Evolutionary conservation across 2,888 invertebrate species (phyloP).

Genomic region (Dione juno): DNA sequence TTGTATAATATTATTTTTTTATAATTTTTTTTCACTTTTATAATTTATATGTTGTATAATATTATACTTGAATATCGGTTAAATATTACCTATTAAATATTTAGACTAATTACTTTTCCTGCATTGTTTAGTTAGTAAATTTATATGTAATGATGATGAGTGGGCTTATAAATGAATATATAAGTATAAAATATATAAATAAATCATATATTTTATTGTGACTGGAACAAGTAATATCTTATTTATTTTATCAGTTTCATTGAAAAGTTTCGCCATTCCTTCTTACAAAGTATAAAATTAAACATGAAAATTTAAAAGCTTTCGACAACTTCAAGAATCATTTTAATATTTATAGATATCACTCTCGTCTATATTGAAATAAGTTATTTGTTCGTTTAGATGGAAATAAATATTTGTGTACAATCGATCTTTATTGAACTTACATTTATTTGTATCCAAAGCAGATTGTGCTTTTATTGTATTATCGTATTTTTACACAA

Average conservation of each 20-base stretch:
- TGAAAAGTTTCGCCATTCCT: conserved; percentile 15
- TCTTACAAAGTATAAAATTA: conserved; percentile 13
- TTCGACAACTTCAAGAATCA: conserved; percentile 15
- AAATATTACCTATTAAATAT: no score
- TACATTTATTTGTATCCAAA: background rate
- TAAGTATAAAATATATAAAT: background rate
- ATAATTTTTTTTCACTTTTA: no score
- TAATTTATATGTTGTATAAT: no score
- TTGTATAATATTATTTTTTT: no score
- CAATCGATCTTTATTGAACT: background rate
- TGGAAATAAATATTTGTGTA: background rate
- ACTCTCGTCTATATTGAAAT: conserved; percentile 11
- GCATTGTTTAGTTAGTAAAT: no score
- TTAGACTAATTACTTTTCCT: no score
- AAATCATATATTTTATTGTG: background rate
- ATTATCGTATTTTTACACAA: background rate
- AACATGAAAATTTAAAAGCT: conserved; percentile 18
- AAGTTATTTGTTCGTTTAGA: background rate
- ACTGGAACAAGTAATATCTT: background rate
- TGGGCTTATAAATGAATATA: no score
- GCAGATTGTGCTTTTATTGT: background rate
- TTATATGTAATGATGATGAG: no score
- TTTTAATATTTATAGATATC: conserved; percentile 18
- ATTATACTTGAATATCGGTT: no score
- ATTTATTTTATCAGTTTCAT: background rate